Base-by-base conservation (phyloP, 2,797 vertebrate genomes). In the Ctenopoma multispine region DNA sequence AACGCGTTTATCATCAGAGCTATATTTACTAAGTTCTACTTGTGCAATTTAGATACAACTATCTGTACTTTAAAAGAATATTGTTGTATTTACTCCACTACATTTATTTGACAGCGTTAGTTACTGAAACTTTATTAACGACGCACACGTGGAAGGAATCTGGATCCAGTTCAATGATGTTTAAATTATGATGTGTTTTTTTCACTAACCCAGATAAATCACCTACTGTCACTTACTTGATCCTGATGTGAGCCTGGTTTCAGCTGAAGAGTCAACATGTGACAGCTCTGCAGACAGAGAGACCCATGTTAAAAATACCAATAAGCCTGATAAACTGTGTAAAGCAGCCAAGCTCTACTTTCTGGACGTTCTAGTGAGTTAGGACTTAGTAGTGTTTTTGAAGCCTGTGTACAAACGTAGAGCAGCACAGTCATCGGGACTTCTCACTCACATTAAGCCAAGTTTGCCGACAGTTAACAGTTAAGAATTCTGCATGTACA, bases 401-500 rank as follows among this genome's bases (percentile, higher is more conserved):
- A 73, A 34, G 43, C 11, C 8, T 51, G 12, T 29, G 24, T 24
- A 24, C 24, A 24, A 24, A 17, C 20, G 56, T 46, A 6, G 55
- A 15, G n/a, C 5, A 69, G n/a, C 24, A 27, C 3, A 5, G 27
- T 18, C 31, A 43, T 20, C 3, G 12, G 20, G 7, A 23, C 13
- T 58, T 48, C 34, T 53, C 43, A 53, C 43, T 63, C 23, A 27
- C 58, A 51, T 36, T 8, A 3, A 53, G 23, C 36, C 23, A 18
- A 5, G 48, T 23, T 58, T 34, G 56, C 38, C 51, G 47, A 55
- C 34, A 38, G 17, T 38, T 53, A 56, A 24, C 21, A 51, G 47
- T 29, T 1, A 40, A 13, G 2, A 27, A 5, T 27, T 57, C 63
- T 82, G 59, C 56, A 49, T 54, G 43, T 55, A 13, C 21, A 31